phyloP scores from a whole-genome alignment of 2,888 invertebrate genomes.

The Chirona hameri region DNA sequence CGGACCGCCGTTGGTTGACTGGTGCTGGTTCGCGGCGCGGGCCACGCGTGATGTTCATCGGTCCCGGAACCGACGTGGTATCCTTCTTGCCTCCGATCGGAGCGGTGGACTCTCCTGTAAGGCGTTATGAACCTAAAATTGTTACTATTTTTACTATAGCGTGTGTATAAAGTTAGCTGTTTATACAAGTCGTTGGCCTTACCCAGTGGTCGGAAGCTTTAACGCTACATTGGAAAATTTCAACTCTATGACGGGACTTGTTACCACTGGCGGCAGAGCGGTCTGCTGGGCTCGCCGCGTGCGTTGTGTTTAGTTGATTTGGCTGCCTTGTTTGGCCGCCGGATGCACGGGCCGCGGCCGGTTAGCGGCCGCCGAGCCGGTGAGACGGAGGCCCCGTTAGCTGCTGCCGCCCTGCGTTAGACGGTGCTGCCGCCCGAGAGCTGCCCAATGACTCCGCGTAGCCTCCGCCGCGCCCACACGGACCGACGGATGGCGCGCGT shows the following conservation, averaged over 20 bases:
- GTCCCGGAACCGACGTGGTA: background rate
- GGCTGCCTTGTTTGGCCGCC: background rate
- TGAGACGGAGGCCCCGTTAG: background rate
- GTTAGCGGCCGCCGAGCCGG: background rate
- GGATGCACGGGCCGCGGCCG: background rate
- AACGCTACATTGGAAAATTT: background rate
- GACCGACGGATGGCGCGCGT: too few species aligned
- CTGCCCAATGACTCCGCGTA: too few species aligned
- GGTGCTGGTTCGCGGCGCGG: too few species aligned
- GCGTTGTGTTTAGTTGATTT: constrained; percentile 1
- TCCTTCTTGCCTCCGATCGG: background rate
- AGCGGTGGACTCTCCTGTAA: background rate
- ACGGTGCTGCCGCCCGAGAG: background rate
- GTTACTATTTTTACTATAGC: constrained; percentile 25
- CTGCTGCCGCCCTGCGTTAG: background rate
- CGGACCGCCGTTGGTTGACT: background rate
- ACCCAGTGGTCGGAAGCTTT: constrained; percentile 22
- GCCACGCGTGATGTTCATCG: too few species aligned
- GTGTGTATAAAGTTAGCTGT: constrained; percentile 26
- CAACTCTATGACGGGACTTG: background rate
- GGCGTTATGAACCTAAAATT: constrained; percentile 14
- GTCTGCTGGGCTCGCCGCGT: background rate
- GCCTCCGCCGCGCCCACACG: too few species aligned
- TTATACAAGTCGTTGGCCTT: constrained; percentile 28
- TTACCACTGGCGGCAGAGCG: background rate